Evolutionary conservation across 2,113 vertebrate genomes (phyloP).

Genomic region (Semicossyphus pulcher): DNA sequence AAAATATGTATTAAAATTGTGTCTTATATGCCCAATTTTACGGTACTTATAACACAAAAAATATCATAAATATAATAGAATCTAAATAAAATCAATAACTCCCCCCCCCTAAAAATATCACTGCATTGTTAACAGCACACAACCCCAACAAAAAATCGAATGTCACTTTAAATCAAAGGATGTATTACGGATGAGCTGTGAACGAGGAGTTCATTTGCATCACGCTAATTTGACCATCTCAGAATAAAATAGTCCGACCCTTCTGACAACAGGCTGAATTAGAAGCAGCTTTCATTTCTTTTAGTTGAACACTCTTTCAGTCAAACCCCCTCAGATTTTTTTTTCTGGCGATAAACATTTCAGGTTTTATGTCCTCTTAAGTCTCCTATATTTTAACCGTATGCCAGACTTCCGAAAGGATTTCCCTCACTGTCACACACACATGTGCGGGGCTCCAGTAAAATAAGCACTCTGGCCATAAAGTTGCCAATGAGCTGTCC

Average conservation of each 20-base stretch:
- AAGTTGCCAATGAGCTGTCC: slow-evolving; percentile 80
- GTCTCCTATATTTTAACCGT: slow-evolving; percentile 63
- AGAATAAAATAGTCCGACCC: slow-evolving; percentile 5
- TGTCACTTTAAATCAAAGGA: too few relatives aligned
- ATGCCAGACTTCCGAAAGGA: slow-evolving; percentile 74
- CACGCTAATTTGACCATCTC: slow-evolving; percentile 7
- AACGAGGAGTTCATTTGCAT: slow-evolving; percentile 7
- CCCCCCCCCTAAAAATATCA: too few relatives aligned
- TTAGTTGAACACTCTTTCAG: not conserved
- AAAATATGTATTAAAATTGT: too few relatives aligned
- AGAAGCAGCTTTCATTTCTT: slow-evolving; percentile 21
- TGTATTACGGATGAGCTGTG: too few relatives aligned
- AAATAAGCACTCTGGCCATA: slow-evolving; percentile 79
- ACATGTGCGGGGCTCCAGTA: slow-evolving; percentile 73
- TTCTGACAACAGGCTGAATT: slow-evolving; percentile 12
- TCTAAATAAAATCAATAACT: too few relatives aligned
- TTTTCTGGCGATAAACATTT: slow-evolving; percentile 49
- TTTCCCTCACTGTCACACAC: slow-evolving; percentile 76
- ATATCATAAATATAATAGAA: too few relatives aligned
- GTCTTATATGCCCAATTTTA: too few relatives aligned
- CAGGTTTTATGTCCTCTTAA: slow-evolving; percentile 63
- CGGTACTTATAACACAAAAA: too few relatives aligned
- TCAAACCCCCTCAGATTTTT: slow-evolving; percentile 20
- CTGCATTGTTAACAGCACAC: too few relatives aligned
- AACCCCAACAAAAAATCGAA: too few relatives aligned